Base-by-base conservation (phyloP, 1,140 invertebrate genomes). In the Aphelinus certus region DNA sequence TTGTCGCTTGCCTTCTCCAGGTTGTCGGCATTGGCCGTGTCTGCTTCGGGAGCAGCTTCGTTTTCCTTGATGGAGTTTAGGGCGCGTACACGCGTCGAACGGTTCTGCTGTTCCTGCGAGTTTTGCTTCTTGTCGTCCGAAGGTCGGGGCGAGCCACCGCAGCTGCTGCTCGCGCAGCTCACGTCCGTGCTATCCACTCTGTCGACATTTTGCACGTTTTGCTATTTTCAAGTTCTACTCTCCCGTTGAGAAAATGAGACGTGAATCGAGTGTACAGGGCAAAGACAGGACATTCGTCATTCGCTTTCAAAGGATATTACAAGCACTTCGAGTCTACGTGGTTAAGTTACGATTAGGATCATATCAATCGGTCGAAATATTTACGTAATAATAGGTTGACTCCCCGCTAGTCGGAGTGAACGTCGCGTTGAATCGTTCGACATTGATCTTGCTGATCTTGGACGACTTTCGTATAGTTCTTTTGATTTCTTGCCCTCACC, bases 161-260 rank as follows among this genome's bases (percentile, higher is more conserved):
- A 76, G 66, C 61, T 71, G 75, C 77, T 82, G 71, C 79, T 82
- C 55, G 80, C 78, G 73, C 78, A 78, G 58, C 77, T 84, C 74
- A 80, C 80, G 76, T 80, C 78, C n/a, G 72, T 79, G n/a, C 60
- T 74, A 42, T 78, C 58, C 7, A 26, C 10, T 42, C 70, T 77
- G 57, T 63, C 6, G 42, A 63, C 10, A 26, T 26, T 26, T 26
- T 26, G 26, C 26, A 26, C 26, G 26, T 26, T 26, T 77, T 78
- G 71, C 75, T 78, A 76, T 75, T 79, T 74, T 65, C 65, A 78
- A 26, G 26, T 26, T 26, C 26, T 26, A 26, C 26, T 26, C 26
- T 26, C 53, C 53, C 10, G 53, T 10, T 7, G 53, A 55, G 10
- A 7, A 55, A 55, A 55, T 55, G 5, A 55, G 5, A 10, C 53